phyloP scores from a whole-genome alignment of 2,797 vertebrate genomes.

The Australoheros facetus region DNA sequence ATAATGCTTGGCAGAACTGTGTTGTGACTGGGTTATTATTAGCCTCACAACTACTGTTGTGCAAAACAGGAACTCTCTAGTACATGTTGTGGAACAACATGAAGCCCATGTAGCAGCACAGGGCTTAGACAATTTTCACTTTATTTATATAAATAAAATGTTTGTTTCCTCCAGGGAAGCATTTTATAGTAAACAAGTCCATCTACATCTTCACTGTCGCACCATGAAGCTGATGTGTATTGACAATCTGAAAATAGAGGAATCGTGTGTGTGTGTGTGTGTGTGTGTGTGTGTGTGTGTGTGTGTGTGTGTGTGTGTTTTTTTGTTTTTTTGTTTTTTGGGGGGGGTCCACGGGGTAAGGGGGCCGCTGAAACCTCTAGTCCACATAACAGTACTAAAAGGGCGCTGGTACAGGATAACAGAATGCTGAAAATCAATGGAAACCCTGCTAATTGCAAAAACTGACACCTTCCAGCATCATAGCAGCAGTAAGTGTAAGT shows the following conservation, averaged over 20 bases:
- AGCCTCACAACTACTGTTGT: slow-evolving; percentile 26
- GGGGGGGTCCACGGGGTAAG: no score
- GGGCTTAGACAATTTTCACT: background rate
- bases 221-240: background rate
- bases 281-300: no score
- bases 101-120: background rate
- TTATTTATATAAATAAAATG: background rate
- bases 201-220: slow-evolving; percentile 12
- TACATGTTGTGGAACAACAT: slow-evolving; percentile 2
- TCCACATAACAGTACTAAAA: no score
- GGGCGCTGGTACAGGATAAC: background rate
- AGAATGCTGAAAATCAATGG: background rate
- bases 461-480: background rate
- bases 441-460: background rate
- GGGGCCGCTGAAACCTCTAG: no score
- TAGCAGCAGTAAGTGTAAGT: background rate
- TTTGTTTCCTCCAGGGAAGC: background rate
- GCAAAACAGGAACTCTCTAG: background rate
- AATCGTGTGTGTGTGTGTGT: no score
- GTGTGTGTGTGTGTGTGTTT: no score
- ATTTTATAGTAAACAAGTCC: slow-evolving; percentile 7
- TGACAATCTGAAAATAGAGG: slow-evolving; percentile 8
- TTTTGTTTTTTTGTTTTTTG: no score
- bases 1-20: slow-evolving; percentile 44
- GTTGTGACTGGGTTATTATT: slow-evolving; percentile 41